Base-by-base conservation (phyloP, 2,888 invertebrate species). In the Eupithecia exiguata region DNA sequence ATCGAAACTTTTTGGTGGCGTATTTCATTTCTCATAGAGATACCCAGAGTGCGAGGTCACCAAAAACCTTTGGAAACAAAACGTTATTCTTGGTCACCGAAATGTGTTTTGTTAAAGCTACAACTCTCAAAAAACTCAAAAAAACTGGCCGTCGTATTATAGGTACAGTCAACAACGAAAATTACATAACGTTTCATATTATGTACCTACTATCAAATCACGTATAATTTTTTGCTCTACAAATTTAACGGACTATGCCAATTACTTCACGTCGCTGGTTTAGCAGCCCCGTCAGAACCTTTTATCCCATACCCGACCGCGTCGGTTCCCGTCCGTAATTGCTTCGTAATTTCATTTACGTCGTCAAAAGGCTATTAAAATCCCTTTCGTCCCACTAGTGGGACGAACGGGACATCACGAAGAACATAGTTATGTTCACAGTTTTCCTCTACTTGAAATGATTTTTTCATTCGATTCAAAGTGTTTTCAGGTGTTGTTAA, bases 331-430 rank as follows among this genome's bases (percentile, higher is more conserved):
- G 81, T 62, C 62, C 35, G 82, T 86, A 87, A 88, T 86, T 87
- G 84, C 83, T 80, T 81, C 79, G 84, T 85, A 84, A 87, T 88
- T 86, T 87, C 84, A 85, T 88, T 89, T 88, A 89, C 84, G 87
- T 83, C 80, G 68, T 83, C 84, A 89, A 90, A 30, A 30, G 30
- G 30, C 1, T 30, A 3, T 30, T 30, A 30, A 30, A 30, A 4
- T 30, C 30, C 30, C 30, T 4, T 30, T 30, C 30, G 30, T 30
- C 30, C 30, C 30, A 30, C 30, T 30, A 30, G 30, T 30, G 30
- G 30, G 30, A 30, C 30, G 30, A 30, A 30, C 30, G 30, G 30
- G 30, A 30, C 30, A 30, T 30, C 30, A 30, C 30, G 1, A 30
- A 91, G 90, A 90, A 89, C 84, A 88, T 76, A 72, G 74, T 21